These are phyloP conservation scores for Alviniconcha strummeri DNA, from an alignment of 2,888 invertebrate genomes.

Conservation along the genomic window DNA sequence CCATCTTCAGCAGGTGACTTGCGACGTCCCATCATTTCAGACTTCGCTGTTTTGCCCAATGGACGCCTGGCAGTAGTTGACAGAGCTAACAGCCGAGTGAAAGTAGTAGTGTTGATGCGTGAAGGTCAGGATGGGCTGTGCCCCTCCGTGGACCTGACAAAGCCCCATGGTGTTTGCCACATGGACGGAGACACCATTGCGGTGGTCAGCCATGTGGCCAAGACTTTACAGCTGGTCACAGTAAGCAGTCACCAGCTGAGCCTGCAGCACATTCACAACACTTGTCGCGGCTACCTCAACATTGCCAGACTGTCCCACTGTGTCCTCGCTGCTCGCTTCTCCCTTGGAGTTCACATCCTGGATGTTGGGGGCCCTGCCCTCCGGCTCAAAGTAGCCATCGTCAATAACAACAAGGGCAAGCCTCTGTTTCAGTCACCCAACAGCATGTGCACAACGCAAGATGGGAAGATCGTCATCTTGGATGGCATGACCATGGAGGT, in stretches of 20 bases:
- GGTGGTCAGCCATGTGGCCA: conserved; percentile 32
- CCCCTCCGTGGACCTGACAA: conserved; percentile 17
- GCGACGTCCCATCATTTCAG: conserved; percentile 33
- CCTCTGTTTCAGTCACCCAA: conserved; percentile 29
- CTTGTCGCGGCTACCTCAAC: conserved; percentile 30
- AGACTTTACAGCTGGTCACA: conserved; percentile 28
- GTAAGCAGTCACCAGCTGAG: neutral
- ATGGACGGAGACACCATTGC: conserved; percentile 24
- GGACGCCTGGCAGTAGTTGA: conserved; percentile 22
- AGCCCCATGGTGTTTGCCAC: conserved; percentile 31
- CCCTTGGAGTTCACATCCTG: conserved; percentile 29
- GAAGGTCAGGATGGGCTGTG: conserved; percentile 29
- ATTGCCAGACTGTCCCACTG: conserved; percentile 20
- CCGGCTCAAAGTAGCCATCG: conserved; percentile 27
- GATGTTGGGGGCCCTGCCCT: conserved; percentile 30
- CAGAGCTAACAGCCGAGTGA: conserved; percentile 29
- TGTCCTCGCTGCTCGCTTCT: conserved; percentile 29
- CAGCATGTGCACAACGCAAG: conserved; percentile 30
- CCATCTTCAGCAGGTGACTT: conserved; percentile 28
- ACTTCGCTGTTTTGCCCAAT: conserved; percentile 30
- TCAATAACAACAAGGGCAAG: conserved; percentile 31
- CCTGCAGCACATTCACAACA: conserved; percentile 30
- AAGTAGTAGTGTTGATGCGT: conserved; percentile 24
- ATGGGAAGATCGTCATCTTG: conserved; percentile 29
- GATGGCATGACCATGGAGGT: conserved; percentile 21